Evolutionary conservation across 2,888 invertebrate species (phyloP).

Genomic region (Conchocele bisecta): DNA sequence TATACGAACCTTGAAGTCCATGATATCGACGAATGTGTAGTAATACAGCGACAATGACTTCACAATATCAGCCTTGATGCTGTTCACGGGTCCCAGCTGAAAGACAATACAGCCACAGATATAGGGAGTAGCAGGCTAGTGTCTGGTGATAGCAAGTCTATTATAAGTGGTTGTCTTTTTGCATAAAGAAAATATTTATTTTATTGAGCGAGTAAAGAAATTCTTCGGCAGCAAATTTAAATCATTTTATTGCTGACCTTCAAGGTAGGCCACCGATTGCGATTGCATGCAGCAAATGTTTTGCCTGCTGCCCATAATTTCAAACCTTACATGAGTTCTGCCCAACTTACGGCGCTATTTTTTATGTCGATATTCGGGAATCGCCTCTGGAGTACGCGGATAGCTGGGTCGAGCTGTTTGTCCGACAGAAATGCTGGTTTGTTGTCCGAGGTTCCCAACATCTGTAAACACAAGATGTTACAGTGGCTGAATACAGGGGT

Average conservation of each 20-base stretch:
- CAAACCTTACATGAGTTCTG: not conserved
- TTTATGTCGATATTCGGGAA: conserved; percentile 98
- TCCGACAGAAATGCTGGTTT: conserved; percentile 99
- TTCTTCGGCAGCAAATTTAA: too few relatives aligned
- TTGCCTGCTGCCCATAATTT: not conserved
- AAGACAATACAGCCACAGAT: too few relatives aligned
- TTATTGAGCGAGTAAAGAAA: too few relatives aligned
- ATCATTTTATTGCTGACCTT: too few relatives aligned
- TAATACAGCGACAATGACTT: conserved; percentile 98
- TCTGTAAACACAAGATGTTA: too few relatives aligned
- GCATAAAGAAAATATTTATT: too few relatives aligned
- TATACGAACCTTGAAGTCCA: conserved; percentile 95
- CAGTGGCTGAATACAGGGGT: too few relatives aligned
- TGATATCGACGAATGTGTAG: conserved; percentile 98
- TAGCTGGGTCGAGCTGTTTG: conserved; percentile 91
- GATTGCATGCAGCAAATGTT: too few relatives aligned
- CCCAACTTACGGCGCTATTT: conserved; percentile 85
- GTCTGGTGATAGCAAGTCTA: too few relatives aligned
- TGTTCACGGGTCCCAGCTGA: conserved; percentile 91
- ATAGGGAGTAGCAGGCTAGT: too few relatives aligned
- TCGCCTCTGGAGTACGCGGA: conserved; percentile 94
- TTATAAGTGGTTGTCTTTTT: too few relatives aligned
- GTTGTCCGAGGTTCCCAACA: conserved; percentile 98
- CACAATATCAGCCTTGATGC: conserved; percentile 93
- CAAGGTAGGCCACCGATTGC: too few relatives aligned